phyloP scores from a whole-genome alignment of 2,888 invertebrate genomes.

The Parnassius mnemosyne region DNA sequence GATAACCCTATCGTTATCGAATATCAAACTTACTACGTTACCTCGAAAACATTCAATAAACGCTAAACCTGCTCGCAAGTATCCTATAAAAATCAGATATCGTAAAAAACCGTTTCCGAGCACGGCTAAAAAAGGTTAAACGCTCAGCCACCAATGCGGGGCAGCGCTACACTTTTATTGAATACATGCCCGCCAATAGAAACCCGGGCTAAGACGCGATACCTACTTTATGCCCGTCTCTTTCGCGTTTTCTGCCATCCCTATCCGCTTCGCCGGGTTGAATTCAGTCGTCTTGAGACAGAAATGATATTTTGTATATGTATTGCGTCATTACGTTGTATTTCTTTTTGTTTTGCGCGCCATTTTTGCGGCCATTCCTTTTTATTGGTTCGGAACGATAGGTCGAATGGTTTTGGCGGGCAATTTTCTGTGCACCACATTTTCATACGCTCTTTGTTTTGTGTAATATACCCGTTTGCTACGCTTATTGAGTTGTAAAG shows the following conservation, averaged over 20 bases:
- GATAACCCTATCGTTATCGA: background rate
- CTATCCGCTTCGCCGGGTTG: conserved; percentile 35
- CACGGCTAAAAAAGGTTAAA: conserved; percentile 43
- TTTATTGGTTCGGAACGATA: conserved; percentile 39
- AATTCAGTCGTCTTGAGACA: conserved; percentile 36
- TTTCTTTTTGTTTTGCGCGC: conserved; percentile 43
- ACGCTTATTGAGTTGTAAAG: conserved; percentile 14
- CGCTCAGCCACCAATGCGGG: conserved; percentile 44
- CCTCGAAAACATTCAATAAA: conserved; percentile 44
- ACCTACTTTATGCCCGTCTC: conserved; percentile 47
- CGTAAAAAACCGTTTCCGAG: conserved; percentile 44
- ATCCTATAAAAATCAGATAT: conserved; percentile 62
- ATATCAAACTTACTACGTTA: conserved; percentile 16
- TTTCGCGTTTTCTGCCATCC: conserved; percentile 38
- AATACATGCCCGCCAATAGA: conserved; percentile 60
- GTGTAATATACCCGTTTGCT: conserved; percentile 15
- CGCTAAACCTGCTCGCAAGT: conserved; percentile 53
- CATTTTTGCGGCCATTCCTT: conserved; percentile 39
- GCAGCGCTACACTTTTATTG: conserved; percentile 49
- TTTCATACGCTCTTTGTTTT: conserved; percentile 21
- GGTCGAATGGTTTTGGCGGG: conserved; percentile 33
- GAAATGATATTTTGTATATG: conserved; percentile 37
- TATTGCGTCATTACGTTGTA: conserved; percentile 36
- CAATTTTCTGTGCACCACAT: conserved; percentile 18
- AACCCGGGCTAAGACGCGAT: conserved; percentile 52